A percentile compares a stretch with the other conserved stretches of the same genome.
Evolutionary conservation across 2,797 vertebrate genomes (phyloP).

Genomic region (Dallia pectoralis): DNA sequence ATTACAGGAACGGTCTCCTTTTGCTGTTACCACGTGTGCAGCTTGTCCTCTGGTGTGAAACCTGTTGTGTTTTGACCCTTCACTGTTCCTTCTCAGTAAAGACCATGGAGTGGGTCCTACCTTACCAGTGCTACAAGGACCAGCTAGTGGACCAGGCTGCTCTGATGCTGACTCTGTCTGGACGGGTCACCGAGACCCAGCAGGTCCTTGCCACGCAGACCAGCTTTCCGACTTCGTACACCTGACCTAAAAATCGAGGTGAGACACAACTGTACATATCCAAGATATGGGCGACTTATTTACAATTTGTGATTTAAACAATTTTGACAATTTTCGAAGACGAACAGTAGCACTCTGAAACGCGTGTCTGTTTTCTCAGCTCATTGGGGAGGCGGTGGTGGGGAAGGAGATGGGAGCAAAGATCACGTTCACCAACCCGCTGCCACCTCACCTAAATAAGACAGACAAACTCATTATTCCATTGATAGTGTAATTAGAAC

Average conservation of each 20-base stretch:
- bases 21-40: background rate
- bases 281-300: no score
- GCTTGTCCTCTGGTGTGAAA: background rate
- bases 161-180: constrained; percentile 83
- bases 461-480: background rate
- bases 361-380: constrained; percentile 49
- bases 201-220: constrained; percentile 86
- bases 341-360: background rate
- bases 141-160: constrained; percentile 88
- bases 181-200: constrained; percentile 73
- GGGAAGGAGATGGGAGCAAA: constrained; percentile 81
- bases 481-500: background rate
- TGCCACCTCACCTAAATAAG: constrained; percentile 74
- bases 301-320: no score
- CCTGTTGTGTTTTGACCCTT: background rate
- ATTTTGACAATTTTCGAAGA: no score
- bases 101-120: constrained; percentile 70
- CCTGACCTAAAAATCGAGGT: constrained; percentile 84
- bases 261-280: constrained; percentile 17
- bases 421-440: constrained; percentile 87
- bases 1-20: background rate
- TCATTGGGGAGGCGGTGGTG: constrained; percentile 70
- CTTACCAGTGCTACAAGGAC: constrained; percentile 77
- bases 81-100: constrained; percentile 57
- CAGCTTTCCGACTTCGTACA: constrained; percentile 83